Evolutionary conservation across 2,797 vertebrate genomes (phyloP).

Genomic region (Pachyuromys duprasi): DNA sequence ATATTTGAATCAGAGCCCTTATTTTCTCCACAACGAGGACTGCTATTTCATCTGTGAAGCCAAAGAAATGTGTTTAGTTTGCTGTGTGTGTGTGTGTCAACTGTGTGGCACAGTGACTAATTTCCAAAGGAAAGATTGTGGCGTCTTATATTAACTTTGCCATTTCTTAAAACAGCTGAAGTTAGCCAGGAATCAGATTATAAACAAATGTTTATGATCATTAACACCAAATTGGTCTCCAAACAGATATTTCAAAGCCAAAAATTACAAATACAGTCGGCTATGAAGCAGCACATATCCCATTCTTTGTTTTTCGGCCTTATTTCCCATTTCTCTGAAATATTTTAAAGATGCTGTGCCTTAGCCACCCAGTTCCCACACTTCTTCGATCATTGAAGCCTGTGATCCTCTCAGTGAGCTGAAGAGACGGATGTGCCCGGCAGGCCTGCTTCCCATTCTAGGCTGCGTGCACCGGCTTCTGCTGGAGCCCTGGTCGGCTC

Average conservation of each 20-base stretch:
- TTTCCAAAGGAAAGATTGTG: slow-evolving; percentile 54
- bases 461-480: not conserved
- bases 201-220: slow-evolving; percentile 54
- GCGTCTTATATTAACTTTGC: slow-evolving; percentile 1
- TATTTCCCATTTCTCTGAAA: slow-evolving; percentile 56
- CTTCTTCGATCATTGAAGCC: slow-evolving; percentile 25
- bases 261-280: not conserved
- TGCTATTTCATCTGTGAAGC: slow-evolving; percentile 57
- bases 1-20: slow-evolving; percentile 70
- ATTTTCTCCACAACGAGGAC: slow-evolving; percentile 29
- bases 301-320: not conserved
- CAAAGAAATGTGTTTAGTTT: slow-evolving; percentile 41
- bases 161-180: slow-evolving; percentile 57
- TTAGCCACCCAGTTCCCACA: not conserved
- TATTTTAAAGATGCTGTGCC: slow-evolving; percentile 44
- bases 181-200: slow-evolving; percentile 18
- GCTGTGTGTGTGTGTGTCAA: not conserved
- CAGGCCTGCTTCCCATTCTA: not conserved
- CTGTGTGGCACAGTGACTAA: not conserved
- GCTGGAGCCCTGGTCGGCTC: not conserved
- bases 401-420: not conserved
- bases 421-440: not conserved
- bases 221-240: slow-evolving; percentile 49
- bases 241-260: slow-evolving; percentile 49
- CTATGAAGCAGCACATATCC: not conserved